A percentile compares a stretch with the other conserved stretches of the same genome.
phyloP scores from a whole-genome alignment of 2,797 vertebrate species.

The Hydrocynus forskahlii region DNA sequence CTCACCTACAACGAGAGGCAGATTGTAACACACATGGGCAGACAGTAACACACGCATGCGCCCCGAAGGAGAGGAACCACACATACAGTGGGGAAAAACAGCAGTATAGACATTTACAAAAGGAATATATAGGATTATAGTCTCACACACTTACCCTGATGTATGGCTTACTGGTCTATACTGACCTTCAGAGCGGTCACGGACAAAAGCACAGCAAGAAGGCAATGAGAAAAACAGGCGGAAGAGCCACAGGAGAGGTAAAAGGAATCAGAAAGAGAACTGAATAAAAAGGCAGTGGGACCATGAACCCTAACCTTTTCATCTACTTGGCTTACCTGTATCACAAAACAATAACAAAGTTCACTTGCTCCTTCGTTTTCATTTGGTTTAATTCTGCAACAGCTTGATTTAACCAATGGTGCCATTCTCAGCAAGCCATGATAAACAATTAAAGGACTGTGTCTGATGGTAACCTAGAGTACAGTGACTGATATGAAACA shows the following conservation, averaged over 20 bases:
- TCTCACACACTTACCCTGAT: slow-evolving; percentile 37
- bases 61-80: not conserved
- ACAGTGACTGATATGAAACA: no score
- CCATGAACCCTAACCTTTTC: not conserved
- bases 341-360: no score
- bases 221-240: slow-evolving; percentile 18
- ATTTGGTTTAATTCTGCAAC: no score
- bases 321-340: no score
- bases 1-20: slow-evolving; percentile 76
- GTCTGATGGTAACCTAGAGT: no score
- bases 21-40: not conserved
- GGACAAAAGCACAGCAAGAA: slow-evolving; percentile 17
- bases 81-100: slow-evolving; percentile 33
- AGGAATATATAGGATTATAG: not conserved
- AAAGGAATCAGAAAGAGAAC: slow-evolving; percentile 14
- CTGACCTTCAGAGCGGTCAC: not conserved
- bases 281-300: slow-evolving; percentile 21
- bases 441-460: no score
- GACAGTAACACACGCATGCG: not conserved
- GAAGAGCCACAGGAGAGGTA: slow-evolving; percentile 20
- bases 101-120: slow-evolving; percentile 21
- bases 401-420: no score
- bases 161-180: not conserved
- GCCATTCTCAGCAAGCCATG: no score
- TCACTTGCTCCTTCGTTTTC: no score